A percentile compares a stretch with the other conserved stretches of the same genome.
These are phyloP conservation scores for Melitaea athalia DNA, from an alignment of 2,888 invertebrate genomes.

Conservation along the genomic window DNA sequence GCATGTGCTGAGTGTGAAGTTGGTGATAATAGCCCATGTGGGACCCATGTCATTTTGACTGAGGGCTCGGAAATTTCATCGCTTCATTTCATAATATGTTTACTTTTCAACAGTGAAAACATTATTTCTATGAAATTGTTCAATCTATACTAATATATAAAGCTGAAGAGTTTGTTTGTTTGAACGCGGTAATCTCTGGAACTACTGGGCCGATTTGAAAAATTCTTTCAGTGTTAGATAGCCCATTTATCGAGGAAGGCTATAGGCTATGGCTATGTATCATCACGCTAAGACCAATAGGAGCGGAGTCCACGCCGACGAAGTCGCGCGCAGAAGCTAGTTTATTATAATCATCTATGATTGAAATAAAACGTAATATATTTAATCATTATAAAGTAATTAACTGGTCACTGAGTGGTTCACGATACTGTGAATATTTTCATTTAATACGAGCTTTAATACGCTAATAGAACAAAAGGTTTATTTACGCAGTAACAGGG, in stretches of 20 bases:
- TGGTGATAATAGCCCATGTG: conserved; percentile 16
- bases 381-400: not conserved
- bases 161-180: too few species aligned
- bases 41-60: not conserved
- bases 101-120: not conserved
- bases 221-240: too few species aligned
- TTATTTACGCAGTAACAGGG: not conserved
- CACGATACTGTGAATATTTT: not conserved
- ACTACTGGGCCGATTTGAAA: too few species aligned
- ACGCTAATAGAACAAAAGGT: not conserved
- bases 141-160: too few species aligned
- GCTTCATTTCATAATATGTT: not conserved
- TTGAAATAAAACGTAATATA: not conserved
- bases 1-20: conserved; percentile 5
- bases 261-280: too few species aligned
- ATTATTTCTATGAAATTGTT: not conserved
- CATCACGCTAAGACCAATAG: too few species aligned
- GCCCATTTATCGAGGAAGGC: too few species aligned
- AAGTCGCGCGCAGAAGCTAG: too few species aligned
- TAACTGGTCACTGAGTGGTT: not conserved
- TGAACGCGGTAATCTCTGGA: too few species aligned
- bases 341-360: too few species aligned
- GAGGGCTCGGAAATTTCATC: not conserved
- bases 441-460: not conserved
- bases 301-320: too few species aligned